These are phyloP conservation scores for Bugula neritina DNA, from an alignment of 2,888 invertebrate species.

Conservation along the genomic window DNA sequence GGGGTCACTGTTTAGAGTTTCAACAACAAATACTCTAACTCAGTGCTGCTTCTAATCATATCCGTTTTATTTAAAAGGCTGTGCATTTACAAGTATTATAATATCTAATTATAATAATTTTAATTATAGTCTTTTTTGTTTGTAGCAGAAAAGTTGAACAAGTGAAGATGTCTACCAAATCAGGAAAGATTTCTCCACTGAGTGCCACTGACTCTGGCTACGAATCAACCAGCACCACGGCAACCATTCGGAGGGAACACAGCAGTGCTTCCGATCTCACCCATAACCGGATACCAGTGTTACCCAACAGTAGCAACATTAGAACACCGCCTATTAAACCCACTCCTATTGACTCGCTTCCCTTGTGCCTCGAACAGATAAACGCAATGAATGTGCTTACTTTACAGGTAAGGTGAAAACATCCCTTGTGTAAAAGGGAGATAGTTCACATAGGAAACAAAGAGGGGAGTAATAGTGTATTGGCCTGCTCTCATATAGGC, in stretches of 20 bases:
- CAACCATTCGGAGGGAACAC: background rate
- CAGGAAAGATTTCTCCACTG: slow-evolving; percentile 10
- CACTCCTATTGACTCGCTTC: slow-evolving; percentile 2
- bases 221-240: slow-evolving; percentile 2
- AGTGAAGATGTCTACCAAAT: background rate
- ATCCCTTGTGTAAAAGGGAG: background rate
- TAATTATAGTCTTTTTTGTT: background rate
- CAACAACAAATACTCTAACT: too few species aligned
- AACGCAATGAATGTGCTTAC: background rate
- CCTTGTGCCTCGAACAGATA: slow-evolving; percentile 13
- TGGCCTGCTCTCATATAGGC: too few species aligned
- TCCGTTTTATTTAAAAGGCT: too few species aligned
- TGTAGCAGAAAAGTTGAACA: background rate
- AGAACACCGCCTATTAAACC: background rate
- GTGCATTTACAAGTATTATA: too few species aligned
- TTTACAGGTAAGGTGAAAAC: background rate
- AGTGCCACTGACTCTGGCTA: slow-evolving; percentile 22
- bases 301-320: background rate
- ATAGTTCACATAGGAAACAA: background rate
- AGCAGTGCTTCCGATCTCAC: slow-evolving; percentile 11
- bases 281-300: background rate
- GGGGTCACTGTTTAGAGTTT: too few species aligned
- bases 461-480: background rate
- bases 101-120: too few species aligned
- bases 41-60: too few species aligned